A percentile compares a stretch with the other conserved stretches of the same genome.
Evolutionary conservation across 2,797 vertebrate genomes (phyloP).

Genomic region (Staurois parvus): DNA sequence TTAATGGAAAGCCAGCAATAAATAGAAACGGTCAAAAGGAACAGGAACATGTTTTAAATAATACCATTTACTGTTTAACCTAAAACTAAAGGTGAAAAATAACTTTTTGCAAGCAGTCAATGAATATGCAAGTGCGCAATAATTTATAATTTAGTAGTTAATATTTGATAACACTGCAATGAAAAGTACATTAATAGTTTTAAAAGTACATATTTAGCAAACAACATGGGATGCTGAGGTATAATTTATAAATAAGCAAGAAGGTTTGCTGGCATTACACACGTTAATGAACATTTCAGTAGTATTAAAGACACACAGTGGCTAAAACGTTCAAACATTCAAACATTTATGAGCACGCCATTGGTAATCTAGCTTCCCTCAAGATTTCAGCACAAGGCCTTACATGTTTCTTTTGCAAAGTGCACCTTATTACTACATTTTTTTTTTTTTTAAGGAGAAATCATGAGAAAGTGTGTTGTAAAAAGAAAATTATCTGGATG

Average conservation of each 20-base stretch:
- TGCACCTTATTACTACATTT: too few species aligned
- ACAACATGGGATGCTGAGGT: constrained; percentile 7
- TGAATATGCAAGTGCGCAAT: constrained; percentile 23
- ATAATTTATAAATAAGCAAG: constrained; percentile 29
- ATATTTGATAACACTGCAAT: constrained; percentile 28
- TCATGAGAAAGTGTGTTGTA: too few species aligned
- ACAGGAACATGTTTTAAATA: neutral
- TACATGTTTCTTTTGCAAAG: too few species aligned
- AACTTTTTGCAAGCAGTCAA: neutral
- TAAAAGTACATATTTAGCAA: constrained; percentile 41
- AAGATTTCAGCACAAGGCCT: too few species aligned
- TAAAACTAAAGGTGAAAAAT: neutral
- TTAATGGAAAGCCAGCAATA: too few species aligned
- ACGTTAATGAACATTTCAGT: constrained; percentile 4
- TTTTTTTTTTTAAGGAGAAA: too few species aligned
- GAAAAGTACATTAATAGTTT: constrained; percentile 31
- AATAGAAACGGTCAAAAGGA: neutral
- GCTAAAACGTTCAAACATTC: neutral
- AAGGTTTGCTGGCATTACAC: neutral
- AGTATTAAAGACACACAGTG: neutral
- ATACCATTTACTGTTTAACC: neutral
- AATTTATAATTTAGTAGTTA: constrained; percentile 28
- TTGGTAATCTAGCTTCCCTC: too few species aligned
- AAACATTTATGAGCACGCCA: too few species aligned
- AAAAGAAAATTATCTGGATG: too few species aligned